A percentile compares a stretch with the other conserved stretches of the same genome.
These are phyloP conservation scores for Sceliomorpha sp. DNA, from an alignment of 2,888 invertebrate species.

Conservation along the genomic window DNA sequence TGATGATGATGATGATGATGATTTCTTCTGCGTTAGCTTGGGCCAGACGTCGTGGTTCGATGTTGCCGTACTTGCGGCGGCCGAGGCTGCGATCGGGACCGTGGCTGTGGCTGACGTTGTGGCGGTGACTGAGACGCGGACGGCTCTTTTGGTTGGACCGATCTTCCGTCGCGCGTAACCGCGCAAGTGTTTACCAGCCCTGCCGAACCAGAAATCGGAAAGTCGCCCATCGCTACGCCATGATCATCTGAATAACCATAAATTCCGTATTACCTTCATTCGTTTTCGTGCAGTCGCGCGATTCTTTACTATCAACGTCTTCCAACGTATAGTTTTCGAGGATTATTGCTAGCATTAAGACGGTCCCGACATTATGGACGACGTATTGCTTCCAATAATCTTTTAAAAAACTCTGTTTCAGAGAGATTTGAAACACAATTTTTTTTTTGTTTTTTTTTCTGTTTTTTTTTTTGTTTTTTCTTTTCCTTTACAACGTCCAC, in stretches of 20 bases:
- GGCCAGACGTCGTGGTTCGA: constrained; percentile 50
- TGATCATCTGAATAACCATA: constrained; percentile 65
- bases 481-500: too few species aligned
- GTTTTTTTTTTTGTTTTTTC: too few species aligned
- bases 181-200: constrained; percentile 59
- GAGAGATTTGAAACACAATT: too few species aligned
- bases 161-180: constrained; percentile 58
- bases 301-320: too few species aligned
- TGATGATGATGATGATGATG: too few species aligned
- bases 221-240: constrained; percentile 66
- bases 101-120: constrained; percentile 54
- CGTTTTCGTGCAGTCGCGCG: neutral
- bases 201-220: constrained; percentile 65
- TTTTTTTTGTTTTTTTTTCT: too few species aligned
- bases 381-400: too few species aligned
- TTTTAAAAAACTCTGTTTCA: too few species aligned
- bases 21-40: constrained; percentile 53
- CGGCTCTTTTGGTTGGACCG: constrained; percentile 56
- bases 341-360: too few species aligned
- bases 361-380: too few species aligned
- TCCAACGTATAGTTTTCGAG: too few species aligned
- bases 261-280: constrained; percentile 23
- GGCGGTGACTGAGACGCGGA: constrained; percentile 48
- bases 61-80: constrained; percentile 57
- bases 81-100: constrained; percentile 54